phyloP scores from a whole-genome alignment of 2,113 vertebrate genomes.

The Brienomyrus brachyistius region DNA sequence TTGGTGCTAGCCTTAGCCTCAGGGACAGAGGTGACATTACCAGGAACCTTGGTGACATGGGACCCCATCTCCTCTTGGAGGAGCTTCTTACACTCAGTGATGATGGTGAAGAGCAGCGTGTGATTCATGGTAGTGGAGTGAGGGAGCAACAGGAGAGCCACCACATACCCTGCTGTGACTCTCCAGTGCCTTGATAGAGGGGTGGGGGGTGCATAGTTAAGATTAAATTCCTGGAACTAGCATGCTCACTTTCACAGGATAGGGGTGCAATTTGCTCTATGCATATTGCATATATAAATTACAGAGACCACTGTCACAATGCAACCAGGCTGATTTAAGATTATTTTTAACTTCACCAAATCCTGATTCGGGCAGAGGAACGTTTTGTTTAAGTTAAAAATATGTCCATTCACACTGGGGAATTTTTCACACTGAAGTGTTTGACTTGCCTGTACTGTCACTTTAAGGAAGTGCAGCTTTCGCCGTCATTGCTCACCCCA shows the following conservation, averaged over 20 bases:
- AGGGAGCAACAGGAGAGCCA: constrained; percentile 34
- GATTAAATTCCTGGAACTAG: constrained; percentile 38
- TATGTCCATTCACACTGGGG: not conserved
- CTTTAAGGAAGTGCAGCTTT: not conserved
- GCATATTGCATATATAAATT: not conserved
- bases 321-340: not conserved
- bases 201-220: constrained; percentile 28
- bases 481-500: not conserved
- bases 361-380: not conserved
- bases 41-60: not conserved
- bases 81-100: constrained; percentile 61
- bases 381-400: not conserved
- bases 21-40: constrained; percentile 16
- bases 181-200: constrained; percentile 48
- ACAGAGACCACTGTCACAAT: not conserved
- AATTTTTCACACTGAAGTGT: not conserved
- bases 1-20: constrained; percentile 38
- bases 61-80: constrained; percentile 65
- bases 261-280: not conserved
- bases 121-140: constrained; percentile 49
- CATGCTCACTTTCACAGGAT: not conserved
- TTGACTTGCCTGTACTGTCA: not conserved
- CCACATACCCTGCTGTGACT: constrained; percentile 38
- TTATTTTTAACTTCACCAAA: not conserved
- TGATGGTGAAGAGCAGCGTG: constrained; percentile 61